These are phyloP conservation scores for Epizoanthus rinbou DNA, from an alignment of 92 coral and sea anemone species.

Conservation along the genomic window DNA sequence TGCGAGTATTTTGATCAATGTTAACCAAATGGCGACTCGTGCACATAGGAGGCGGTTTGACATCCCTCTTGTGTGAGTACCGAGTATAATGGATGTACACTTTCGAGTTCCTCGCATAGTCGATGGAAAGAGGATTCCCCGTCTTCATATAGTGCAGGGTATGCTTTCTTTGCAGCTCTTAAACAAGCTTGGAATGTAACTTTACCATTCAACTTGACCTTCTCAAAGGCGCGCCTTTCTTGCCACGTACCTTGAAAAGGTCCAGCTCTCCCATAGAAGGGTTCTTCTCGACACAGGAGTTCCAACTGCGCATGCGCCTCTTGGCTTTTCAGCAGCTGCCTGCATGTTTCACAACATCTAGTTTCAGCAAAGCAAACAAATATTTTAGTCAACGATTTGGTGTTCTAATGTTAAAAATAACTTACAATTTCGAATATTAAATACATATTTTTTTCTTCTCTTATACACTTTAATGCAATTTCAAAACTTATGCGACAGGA, in stretches of 20 bases:
- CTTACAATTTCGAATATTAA: background rate
- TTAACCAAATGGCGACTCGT: background rate
- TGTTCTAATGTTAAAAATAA: background rate
- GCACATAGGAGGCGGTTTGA: background rate
- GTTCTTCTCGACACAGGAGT: background rate
- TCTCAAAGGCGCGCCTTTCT: slow-evolving; percentile 1
- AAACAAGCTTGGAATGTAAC: background rate
- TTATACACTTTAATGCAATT: too few species aligned
- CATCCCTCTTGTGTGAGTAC: background rate
- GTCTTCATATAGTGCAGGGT: background rate
- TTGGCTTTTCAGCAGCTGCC: background rate
- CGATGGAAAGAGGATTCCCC: background rate
- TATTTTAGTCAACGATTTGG: background rate
- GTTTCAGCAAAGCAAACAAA: background rate
- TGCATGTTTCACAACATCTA: background rate
- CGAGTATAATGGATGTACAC: background rate
- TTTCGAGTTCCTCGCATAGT: background rate
- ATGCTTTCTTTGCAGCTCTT: background rate
- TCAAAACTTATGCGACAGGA: too few species aligned
- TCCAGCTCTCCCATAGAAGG: background rate
- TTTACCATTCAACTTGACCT: background rate
- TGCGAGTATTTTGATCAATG: too few species aligned
- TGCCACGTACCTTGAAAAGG: background rate
- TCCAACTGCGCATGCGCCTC: background rate
- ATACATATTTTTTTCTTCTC: background rate